Evolutionary conservation across 2,113 vertebrate species (phyloP), one percentile per base, ranked within the genome.

Genomic region (Oncorhynchus clarkii): DNA sequence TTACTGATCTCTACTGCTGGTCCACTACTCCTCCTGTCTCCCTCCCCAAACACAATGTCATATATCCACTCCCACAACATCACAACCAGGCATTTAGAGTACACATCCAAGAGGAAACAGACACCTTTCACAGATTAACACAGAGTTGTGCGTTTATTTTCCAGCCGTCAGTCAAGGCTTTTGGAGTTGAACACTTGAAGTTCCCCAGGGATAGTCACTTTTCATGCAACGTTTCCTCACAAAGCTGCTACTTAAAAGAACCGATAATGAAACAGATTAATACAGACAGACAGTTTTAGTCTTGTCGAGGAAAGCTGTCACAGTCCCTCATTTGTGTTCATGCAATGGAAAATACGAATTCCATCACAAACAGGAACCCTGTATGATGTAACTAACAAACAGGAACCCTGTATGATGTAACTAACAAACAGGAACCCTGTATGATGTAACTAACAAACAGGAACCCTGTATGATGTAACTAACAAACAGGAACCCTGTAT

Each of bases 161-260:
- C 72, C 29, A 59, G 64, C 68, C 29, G 72, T 78, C 72, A 78
- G 76, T 72, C 70, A 78, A 72, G 70, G 76, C 49, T 78, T 78
- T 62, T 73, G 54, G 59, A 69, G 22, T 71, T 45, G 71, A 72
- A 71, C 67, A 64, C 34, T 51, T 34, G 4, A 2, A 13, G 72
- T 70, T 49, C 77, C 59, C 59, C 67, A 45, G 66, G 16, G 77
- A 71, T 13, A 26, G 4, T 5, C 51, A 79, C 51, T 54, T 69
- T 70, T 59, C 72, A 64, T 74, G 57, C 66, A 60, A 14, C 18
- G 24, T 45, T 73, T 73, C 51, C 34, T 62, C 70, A 54, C 71
- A 3, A 72, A 20, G 54, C 71, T 60, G 3, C 22, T 74, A 72
- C 68, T 65, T 74, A 73, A 62, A 62, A 74, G 18, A 26, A 67